Evolutionary conservation across 1,140 invertebrate genomes (phyloP).

Genomic region (Aleiodes sp.): DNA sequence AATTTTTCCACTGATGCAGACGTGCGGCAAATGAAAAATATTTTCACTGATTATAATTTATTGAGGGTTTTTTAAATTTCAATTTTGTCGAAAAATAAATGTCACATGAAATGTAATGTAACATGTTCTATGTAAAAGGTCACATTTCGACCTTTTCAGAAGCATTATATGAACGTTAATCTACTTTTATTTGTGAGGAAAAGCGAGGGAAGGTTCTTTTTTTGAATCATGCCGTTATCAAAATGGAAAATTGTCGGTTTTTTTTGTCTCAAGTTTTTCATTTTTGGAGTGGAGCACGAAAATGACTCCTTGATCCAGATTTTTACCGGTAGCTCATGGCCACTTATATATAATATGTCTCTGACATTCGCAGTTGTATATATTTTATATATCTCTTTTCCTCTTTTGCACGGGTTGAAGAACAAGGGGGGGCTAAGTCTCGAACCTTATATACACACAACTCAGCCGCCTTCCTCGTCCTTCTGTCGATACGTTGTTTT

Average conservation of each 20-base stretch:
- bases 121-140: too few relatives aligned
- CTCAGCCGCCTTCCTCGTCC: background rate
- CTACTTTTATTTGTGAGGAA: too few relatives aligned
- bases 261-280: background rate
- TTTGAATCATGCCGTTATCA: too few relatives aligned
- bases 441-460: background rate
- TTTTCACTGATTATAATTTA: background rate
- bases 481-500: background rate
- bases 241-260: too few relatives aligned
- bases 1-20: too few relatives aligned
- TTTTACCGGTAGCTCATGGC: conserved; percentile 54
- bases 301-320: conserved; percentile 55
- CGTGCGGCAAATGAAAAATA: too few relatives aligned
- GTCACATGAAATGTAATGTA: too few relatives aligned
- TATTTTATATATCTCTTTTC: conserved; percentile 19
- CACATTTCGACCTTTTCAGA: too few relatives aligned
- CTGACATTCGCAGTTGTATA: conserved; percentile 7
- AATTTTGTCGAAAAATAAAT: too few relatives aligned
- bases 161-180: too few relatives aligned
- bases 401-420: background rate
- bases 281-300: background rate
- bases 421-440: background rate
- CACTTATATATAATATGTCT: conserved; percentile 48
- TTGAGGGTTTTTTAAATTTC: too few relatives aligned
- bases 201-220: too few relatives aligned